Base-by-base conservation (phyloP, 2,113 vertebrate genomes). In the Cynoglossus semilaevis region DNA sequence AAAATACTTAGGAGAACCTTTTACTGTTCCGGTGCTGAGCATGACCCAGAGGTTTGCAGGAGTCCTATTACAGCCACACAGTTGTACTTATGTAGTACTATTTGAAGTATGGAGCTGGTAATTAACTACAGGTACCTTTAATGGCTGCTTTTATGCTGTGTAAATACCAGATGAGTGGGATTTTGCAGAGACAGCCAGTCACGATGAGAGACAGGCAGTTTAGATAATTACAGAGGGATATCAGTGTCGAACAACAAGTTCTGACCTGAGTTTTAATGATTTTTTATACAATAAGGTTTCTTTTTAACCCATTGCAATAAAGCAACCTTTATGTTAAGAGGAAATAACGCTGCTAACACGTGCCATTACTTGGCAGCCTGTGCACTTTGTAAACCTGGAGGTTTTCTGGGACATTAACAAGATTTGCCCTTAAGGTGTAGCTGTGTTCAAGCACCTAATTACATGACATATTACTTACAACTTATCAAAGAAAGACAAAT, bases 141-240 rank as follows among this genome's bases (percentile, higher is more conserved):
- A 61, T 69, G 44, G 36, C 42, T 59, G 7, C 1, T 63, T 66
- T 78, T 74, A 48, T 57, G 34, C 41, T 11, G 18, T 50, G 34
- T 43, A 38, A 11, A 51, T 41, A 22, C 73, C 73, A 80, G 62
- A 76, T 76, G 76, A 65, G 44, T 54, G 44, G 58, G 73, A 55
- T 65, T 62, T 56, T n/a, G n/a, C n/a, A 44, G 53, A 11, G 14
- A 14, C 15, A 15, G 12, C 14, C 10, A 22, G 41, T 50, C 53
- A 40, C 15, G 8, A 10, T 29, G 16, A 47, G 14, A 40, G 47
- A 38, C 48, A 63, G 52, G 59, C 41, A n/a, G 0, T 55, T 19
- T 12, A 17, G 37, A 66, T 49, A 49, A 63, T 63, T 59, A 36
- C 54, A 48, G 56, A 17, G 41, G 37, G 48, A 57, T 58, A 52